These are phyloP conservation scores for Lagocephalus sceleratus DNA, from an alignment of 2,797 vertebrate species.

Conservation along the genomic window DNA sequence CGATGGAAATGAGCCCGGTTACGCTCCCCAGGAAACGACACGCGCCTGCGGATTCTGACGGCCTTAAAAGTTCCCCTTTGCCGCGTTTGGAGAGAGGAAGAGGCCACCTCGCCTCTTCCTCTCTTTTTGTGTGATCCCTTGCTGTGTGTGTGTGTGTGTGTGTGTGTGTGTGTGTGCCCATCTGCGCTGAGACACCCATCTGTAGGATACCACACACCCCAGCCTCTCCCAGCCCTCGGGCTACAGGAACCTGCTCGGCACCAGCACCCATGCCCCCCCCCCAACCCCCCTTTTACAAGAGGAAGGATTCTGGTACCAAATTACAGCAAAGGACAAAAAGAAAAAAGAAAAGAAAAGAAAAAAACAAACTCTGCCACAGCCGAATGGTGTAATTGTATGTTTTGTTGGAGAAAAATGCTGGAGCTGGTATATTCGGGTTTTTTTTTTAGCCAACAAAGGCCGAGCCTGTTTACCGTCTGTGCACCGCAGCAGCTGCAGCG, in stretches of 20 bases:
- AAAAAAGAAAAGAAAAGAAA: too few species aligned
- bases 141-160: constrained; percentile 28
- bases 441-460: neutral
- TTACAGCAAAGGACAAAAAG: neutral
- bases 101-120: constrained; percentile 5
- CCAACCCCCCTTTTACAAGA: neutral
- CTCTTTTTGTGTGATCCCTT: constrained; percentile 13
- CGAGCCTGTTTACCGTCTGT: neutral
- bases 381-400: neutral
- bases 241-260: constrained; percentile 12
- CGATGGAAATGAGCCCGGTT: constrained; percentile 8
- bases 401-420: neutral
- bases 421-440: neutral
- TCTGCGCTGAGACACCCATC: constrained; percentile 38
- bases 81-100: neutral
- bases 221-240: constrained; percentile 25
- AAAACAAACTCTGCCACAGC: neutral
- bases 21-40: neutral
- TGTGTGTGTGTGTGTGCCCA: constrained; percentile 28
- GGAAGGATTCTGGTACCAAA: neutral
- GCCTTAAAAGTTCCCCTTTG: neutral
- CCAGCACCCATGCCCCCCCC: constrained; percentile 3
- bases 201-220: constrained; percentile 29
- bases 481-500: neutral
- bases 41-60: neutral